A percentile compares a stretch with the other conserved stretches of the same genome.
Evolutionary conservation across 30 jellyfish, hydroid and myxozoan genomes (phyloP).

Genomic region (Rhopilema esculentum): DNA sequence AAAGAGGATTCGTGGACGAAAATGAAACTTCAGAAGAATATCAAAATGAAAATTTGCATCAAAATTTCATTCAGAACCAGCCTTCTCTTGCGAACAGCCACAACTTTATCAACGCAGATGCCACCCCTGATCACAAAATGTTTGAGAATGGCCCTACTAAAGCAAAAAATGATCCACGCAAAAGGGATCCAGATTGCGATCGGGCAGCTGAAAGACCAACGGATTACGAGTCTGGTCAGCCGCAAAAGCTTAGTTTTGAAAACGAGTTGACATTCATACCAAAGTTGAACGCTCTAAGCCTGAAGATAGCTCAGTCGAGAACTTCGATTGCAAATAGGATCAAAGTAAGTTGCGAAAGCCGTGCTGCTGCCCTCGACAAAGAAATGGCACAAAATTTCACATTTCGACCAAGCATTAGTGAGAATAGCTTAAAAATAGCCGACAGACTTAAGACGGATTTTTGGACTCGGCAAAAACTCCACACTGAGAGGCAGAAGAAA

Average conservation of each 20-base stretch:
- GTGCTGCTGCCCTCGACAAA: slow-evolving; percentile 70
- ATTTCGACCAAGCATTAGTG: slow-evolving; percentile 80
- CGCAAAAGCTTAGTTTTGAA: slow-evolving; percentile 82
- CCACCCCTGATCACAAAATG: background rate
- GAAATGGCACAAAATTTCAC: slow-evolving; percentile 77
- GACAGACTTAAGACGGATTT: slow-evolving; percentile 81
- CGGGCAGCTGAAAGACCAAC: slow-evolving; percentile 41
- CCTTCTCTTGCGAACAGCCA: background rate
- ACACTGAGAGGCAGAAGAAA: slow-evolving; percentile 71
- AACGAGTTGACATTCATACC: slow-evolving; percentile 84
- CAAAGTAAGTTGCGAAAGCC: slow-evolving; percentile 58
- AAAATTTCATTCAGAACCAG: too few relatives aligned
- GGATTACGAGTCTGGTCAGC: slow-evolving; percentile 62
- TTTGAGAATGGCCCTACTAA: slow-evolving; percentile 1
- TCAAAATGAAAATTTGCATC: background rate
- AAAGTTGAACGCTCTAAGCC: slow-evolving; percentile 74
- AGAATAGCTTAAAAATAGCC: slow-evolving; percentile 75
- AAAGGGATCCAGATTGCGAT: slow-evolving; percentile 9
- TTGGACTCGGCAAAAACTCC: slow-evolving; percentile 87
- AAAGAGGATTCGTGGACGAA: background rate
- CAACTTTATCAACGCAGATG: background rate
- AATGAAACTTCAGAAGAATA: background rate
- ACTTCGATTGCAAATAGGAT: slow-evolving; percentile 61
- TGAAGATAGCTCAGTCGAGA: slow-evolving; percentile 77
- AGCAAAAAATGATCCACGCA: background rate